Percentiles rank a stretch among this genome's conserved stretches.
Evolutionary conservation across 2,888 invertebrate genomes (phyloP).

Genomic region (Camptogramma bilineatum): DNA sequence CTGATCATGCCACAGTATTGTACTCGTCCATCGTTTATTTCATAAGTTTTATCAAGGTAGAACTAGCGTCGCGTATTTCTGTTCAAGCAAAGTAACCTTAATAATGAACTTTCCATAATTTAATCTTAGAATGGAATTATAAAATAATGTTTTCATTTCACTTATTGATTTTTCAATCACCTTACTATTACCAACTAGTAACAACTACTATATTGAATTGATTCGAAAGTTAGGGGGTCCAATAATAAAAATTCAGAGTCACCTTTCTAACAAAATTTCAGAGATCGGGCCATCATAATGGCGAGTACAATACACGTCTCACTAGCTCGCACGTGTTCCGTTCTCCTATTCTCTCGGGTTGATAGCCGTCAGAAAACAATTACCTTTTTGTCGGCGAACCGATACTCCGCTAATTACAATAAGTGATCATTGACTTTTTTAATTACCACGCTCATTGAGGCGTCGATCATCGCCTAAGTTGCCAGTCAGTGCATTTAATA

Average conservation of each 20-base stretch:
- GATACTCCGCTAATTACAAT: conserved; percentile 82
- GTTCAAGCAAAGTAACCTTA: neutral
- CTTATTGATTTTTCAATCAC: too few species aligned
- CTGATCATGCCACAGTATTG: conserved; percentile 24
- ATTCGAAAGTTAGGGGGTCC: neutral
- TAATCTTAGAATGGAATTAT: too few species aligned
- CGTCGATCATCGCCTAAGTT: conserved; percentile 78
- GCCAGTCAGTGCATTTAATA: conserved; percentile 84
- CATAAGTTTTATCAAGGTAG: neutral
- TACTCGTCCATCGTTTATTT: conserved; percentile 12
- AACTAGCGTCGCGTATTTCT: neutral
- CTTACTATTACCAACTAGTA: neutral
- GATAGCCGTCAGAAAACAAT: conserved; percentile 79
- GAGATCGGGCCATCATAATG: conserved; percentile 25
- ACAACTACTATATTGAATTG: neutral
- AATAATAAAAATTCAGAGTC: neutral
- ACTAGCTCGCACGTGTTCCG: conserved; percentile 57
- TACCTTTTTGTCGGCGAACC: conserved; percentile 77
- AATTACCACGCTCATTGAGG: conserved; percentile 79
- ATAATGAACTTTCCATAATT: neutral
- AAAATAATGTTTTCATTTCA: too few species aligned
- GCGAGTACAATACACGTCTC: conserved; percentile 29
- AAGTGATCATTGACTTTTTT: conserved; percentile 82
- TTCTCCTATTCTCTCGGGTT: conserved; percentile 57
- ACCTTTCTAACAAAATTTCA: conserved; percentile 12